A percentile compares a stretch with the other conserved stretches of the same genome.
phyloP scores from a whole-genome alignment of 2,888 invertebrate species.

The Bhutanitis thaidina region DNA sequence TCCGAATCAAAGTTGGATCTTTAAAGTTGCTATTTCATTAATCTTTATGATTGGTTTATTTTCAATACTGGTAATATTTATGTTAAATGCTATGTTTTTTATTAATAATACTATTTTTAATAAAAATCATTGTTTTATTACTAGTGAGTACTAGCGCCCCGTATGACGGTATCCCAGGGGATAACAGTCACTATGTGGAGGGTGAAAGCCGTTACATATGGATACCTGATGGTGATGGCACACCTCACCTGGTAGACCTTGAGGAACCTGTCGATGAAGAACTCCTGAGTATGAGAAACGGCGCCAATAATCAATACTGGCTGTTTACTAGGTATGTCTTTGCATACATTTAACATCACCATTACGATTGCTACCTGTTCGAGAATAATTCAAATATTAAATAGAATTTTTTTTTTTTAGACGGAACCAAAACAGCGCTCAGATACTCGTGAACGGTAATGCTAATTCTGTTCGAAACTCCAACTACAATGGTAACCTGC shows the following conservation, averaged over 20 bases:
- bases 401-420: conserved; percentile 36
- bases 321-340: conserved; percentile 33
- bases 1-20: no score
- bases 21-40: no score
- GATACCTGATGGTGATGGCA: conserved; percentile 36
- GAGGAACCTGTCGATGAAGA: conserved; percentile 25
- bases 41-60: no score
- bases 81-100: no score
- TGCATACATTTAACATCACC: no score
- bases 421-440: conserved; percentile 41
- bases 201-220: conserved; percentile 36
- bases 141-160: conserved; percentile 16
- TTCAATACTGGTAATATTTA: no score
- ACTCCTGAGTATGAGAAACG: conserved; percentile 24
- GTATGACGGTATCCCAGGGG: conserved; percentile 24
- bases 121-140: neutral
- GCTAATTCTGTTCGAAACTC: conserved; percentile 44
- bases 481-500: conserved; percentile 39
- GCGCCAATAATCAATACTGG: conserved; percentile 35
- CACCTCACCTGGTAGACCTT: conserved; percentile 35
- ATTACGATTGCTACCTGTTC: no score
- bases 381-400: no score
- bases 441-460: conserved; percentile 47
- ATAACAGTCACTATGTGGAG: conserved; percentile 37
- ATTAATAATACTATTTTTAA: no score